These are phyloP conservation scores for Argopecten irradians DNA, from an alignment of 1,140 invertebrate genomes.

Conservation along the genomic window DNA sequence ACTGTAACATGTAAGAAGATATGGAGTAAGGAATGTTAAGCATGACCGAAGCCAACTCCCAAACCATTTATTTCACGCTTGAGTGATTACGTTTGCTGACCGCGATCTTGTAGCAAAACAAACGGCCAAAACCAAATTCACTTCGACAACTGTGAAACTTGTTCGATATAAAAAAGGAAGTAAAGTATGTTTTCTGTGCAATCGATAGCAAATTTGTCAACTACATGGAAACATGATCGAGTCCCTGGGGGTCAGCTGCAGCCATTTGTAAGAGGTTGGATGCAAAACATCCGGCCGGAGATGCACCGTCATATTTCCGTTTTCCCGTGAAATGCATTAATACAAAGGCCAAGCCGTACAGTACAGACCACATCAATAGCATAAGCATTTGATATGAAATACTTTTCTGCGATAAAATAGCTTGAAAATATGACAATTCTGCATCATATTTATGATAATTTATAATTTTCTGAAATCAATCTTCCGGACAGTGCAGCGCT, in stretches of 20 bases:
- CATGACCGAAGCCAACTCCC: slow-evolving; percentile 12
- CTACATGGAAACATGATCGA: background rate
- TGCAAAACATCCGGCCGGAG: background rate
- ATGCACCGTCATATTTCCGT: background rate
- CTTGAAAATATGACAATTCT: background rate
- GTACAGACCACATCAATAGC: background rate
- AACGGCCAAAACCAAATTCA: background rate
- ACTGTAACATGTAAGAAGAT: background rate
- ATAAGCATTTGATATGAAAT: background rate
- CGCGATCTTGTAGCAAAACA: background rate
- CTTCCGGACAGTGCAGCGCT: background rate
- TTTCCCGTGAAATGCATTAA: background rate
- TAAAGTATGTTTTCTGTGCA: background rate
- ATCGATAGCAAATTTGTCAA: background rate
- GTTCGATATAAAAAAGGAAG: background rate
- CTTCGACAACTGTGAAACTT: background rate
- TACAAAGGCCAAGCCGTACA: background rate
- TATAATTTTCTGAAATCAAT: background rate
- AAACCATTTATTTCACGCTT: slow-evolving; percentile 8
- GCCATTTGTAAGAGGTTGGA: background rate
- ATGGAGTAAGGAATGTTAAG: background rate
- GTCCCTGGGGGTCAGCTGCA: background rate
- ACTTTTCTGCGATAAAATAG: background rate
- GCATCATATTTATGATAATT: background rate
- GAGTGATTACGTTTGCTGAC: background rate